These are phyloP conservation scores for Sceliomorpha sp. DNA, from an alignment of 2,888 invertebrate species.

Conservation along the genomic window DNA sequence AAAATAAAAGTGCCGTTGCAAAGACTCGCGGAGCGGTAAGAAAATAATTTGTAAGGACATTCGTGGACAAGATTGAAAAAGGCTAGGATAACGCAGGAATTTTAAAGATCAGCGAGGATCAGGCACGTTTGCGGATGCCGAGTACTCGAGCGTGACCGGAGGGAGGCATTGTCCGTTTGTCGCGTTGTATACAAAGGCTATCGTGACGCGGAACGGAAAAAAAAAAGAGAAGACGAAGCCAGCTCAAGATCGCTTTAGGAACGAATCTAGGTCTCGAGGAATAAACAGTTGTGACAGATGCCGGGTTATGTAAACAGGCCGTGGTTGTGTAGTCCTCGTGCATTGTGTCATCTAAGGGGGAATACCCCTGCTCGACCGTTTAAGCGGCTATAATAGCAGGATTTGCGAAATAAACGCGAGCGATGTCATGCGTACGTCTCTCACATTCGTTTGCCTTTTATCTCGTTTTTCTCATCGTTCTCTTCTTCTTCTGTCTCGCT, in stretches of 20 bases:
- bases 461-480: background rate
- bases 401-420: slow-evolving; percentile 66
- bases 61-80: slow-evolving; percentile 2
- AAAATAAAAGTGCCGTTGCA: too few relatives aligned
- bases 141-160: slow-evolving; percentile 64
- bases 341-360: slow-evolving; percentile 63
- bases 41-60: slow-evolving; percentile 4
- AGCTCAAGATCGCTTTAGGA: slow-evolving; percentile 58
- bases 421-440: slow-evolving; percentile 26
- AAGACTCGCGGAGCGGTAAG: too few relatives aligned
- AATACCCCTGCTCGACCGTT: slow-evolving; percentile 59
- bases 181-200: slow-evolving; percentile 34
- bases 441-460: slow-evolving; percentile 18
- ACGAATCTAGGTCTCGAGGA: slow-evolving; percentile 62
- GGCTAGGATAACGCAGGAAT: slow-evolving; percentile 6
- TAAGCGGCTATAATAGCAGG: slow-evolving; percentile 66
- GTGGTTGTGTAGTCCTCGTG: slow-evolving; percentile 52
- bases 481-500: slow-evolving; percentile 6
- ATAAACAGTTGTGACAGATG: slow-evolving; percentile 77
- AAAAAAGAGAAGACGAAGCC: slow-evolving; percentile 51
- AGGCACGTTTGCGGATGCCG: slow-evolving; percentile 64
- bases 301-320: slow-evolving; percentile 73
- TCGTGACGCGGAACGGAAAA: slow-evolving; percentile 38
- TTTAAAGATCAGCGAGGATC: slow-evolving; percentile 15
- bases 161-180: slow-evolving; percentile 38